Conservation (phyloP, 1,140 invertebrate species). For the Carcinoscorpius rotundicauda region DNA sequence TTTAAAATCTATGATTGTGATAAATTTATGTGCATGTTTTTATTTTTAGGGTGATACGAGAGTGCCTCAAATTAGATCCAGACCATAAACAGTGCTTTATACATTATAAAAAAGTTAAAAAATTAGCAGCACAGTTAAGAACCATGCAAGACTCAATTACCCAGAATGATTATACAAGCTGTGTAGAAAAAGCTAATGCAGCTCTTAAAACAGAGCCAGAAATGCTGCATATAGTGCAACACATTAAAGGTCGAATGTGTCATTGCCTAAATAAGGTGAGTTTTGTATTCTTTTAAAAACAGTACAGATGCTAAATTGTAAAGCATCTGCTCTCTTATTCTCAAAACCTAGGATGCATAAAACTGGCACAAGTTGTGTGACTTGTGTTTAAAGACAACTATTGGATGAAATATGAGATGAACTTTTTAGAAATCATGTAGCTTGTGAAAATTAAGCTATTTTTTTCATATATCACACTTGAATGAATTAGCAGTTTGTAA, state of each 20-base stretch:
- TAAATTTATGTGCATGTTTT: too few relatives aligned
- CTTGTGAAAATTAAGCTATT: too few relatives aligned
- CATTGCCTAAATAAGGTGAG: conserved; percentile 35
- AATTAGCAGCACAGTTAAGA: conserved; percentile 74
- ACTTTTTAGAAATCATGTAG: too few relatives aligned
- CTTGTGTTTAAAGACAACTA: too few relatives aligned
- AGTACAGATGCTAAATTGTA: too few relatives aligned
- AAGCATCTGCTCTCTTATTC: too few relatives aligned
- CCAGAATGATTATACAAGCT: conserved; percentile 55
- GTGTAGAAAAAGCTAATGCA: conserved; percentile 54
- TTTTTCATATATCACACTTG: too few relatives aligned
- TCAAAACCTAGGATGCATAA: too few relatives aligned
- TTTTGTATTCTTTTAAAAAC: neutral
- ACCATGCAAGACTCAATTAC: conserved; percentile 57
- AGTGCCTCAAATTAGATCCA: conserved; percentile 94
- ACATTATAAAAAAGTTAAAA: conserved; percentile 96
- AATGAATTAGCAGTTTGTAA: too few relatives aligned
- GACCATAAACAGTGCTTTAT: conserved; percentile 93
- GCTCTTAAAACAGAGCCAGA: conserved; percentile 55
- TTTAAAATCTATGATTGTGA: too few relatives aligned
- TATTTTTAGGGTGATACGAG: conserved; percentile 53
- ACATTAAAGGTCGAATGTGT: conserved; percentile 45
- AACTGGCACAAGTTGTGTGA: too few relatives aligned
- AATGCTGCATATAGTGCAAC: conserved; percentile 54
- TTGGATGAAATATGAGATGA: too few relatives aligned